Evolutionary conservation across 2,113 vertebrate species (phyloP).

Genomic region (Mus musculus): GRCm39 chr10:76681001-76681500

Average conservation of each 20-base stretch:
- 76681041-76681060: background rate
- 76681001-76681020: accelerated
- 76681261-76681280: background rate
- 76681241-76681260: background rate
- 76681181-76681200: background rate
- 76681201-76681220: background rate
- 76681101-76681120: background rate
- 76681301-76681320: background rate
- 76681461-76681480: background rate
- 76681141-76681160: background rate
- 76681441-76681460: background rate
- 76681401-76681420: background rate
- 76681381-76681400: background rate
- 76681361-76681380: background rate
- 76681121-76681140: accelerated
- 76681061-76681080: background rate
- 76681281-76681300: accelerated
- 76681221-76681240: background rate
- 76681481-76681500: background rate
- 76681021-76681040: background rate
- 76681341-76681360: background rate
- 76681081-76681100: background rate
- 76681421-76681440: background rate
- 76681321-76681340: background rate
- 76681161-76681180: background rate